Base-by-base conservation (phyloP, 1,140 invertebrate genomes). In the Metaphire vulgaris region DNA sequence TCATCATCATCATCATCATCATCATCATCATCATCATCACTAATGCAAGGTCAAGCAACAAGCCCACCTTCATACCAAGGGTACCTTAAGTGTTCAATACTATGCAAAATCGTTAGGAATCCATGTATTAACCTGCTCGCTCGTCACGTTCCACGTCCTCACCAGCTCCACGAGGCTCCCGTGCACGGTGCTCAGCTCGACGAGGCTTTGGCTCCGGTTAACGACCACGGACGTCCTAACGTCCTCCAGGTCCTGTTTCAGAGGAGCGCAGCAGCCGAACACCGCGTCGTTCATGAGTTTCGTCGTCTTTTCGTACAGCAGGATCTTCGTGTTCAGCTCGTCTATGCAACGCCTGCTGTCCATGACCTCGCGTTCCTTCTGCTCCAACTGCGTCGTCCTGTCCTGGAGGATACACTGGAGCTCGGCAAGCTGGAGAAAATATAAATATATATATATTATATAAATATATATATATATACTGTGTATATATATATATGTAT, bases 371-470 rank as follows among this genome's bases (percentile, higher is more conserved):
- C 75, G 73, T 69, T 80, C 81, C 75, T 79, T 77, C 2, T 26
- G 2, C 41, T 80, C 78, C 66, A 80, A 30, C 28, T 65, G 34
- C 30, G 66, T 30, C 6, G 75, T 89, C 68, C 81, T 83, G 33
- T 85, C 83, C 74, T 83, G 83, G 32, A 85, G 64, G 34, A 81
- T 79, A 41, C 79, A 78, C 75, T 84, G 83, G 32, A 84, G 76
- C 72, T 85, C 82, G 28, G 81, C 79, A 6, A 76, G 28, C 41
- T 56, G 41, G 21, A 56, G 21, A 56, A 6, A 56, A 21, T 56
- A 6, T 12, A 56, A n/a, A n/a, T n/a, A n/a, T n/a, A n/a, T n/a
- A n/a, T n/a, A n/a, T n/a, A n/a, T n/a, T n/a, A n/a, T n/a, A n/a
- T n/a, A n/a, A n/a, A n/a, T n/a, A n/a, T n/a, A n/a, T n/a, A n/a